Evolutionary conservation across 1,140 invertebrate genomes (phyloP), one percentile per base, ranked within the genome.

Genomic region (Bombyx mandarina): DNA sequence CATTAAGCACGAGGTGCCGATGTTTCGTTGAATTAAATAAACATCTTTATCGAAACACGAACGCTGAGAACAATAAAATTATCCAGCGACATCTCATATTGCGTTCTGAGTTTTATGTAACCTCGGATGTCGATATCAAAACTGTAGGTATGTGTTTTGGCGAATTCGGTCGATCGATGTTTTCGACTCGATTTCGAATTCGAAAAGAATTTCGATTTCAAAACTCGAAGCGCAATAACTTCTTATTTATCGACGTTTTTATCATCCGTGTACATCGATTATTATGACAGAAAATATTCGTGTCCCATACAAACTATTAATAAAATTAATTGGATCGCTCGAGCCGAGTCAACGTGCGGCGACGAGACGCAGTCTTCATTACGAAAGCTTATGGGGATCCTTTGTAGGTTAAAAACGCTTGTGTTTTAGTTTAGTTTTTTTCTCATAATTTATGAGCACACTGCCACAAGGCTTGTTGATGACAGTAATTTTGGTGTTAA

Each of bases 41-140:
- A 70, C 63, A 60, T 67, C 62, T 72, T 69, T 66, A 72, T 70
- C 62, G 53, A 56, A 35, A 59, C 58, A 64, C 60, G 58, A 56
- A 58, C 12, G 54, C 54, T 26, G 54, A 68, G 58, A 62, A 66
- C 56, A 70, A 68, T 68, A 66, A 66, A 65, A 63, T 58, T 45
- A 58, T 55, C 53, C 62, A 61, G 59, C 56, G 52, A 61, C 58
- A 60, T 62, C 12, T 18, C 54, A 57, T 63, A 61, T 64, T 66
- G 53, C 64, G 56, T 62, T 62, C 55, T 44, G 44, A 22, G 42
- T 22, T 70, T 71, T 73, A 74, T 68, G 65, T 74, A 73, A 73
- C 54, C 48, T 45, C 51, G 12, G 26, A 44, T 47, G 55, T 56
- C 60, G 57, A 63, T 68, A 68, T 56, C 62, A 67, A 62, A 65